These are phyloP conservation scores for Bombylius major DNA, from an alignment of 2,888 invertebrate genomes.

Conservation along the genomic window DNA sequence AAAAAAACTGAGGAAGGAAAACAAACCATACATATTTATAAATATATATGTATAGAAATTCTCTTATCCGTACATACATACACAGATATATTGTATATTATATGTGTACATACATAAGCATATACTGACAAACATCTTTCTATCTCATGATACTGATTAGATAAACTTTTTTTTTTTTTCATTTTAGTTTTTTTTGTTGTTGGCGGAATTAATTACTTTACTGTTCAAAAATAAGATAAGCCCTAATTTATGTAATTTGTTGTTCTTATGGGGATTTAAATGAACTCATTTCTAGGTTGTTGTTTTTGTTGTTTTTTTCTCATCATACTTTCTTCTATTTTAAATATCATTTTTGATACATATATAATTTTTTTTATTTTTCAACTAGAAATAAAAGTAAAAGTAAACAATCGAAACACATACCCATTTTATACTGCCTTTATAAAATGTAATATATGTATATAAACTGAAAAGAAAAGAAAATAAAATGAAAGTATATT, in stretches of 20 bases:
- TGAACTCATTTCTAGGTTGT: conserved; percentile 10
- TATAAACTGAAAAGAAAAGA: too few species aligned
- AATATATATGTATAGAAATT: too few species aligned
- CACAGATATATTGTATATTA: neutral
- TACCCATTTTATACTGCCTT: too few species aligned
- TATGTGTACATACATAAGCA: neutral
- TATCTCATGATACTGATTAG: neutral
- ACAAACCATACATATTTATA: too few species aligned
- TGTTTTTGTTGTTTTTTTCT: too few species aligned
- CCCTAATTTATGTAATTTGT: conserved; percentile 14
- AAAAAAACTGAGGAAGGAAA: too few species aligned
- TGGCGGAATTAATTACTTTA: conserved; percentile 15
- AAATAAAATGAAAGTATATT: neutral
- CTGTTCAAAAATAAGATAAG: conserved; percentile 15
- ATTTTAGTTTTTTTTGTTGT: neutral
- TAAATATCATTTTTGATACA: too few species aligned
- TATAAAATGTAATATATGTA: too few species aligned
- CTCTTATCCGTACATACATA: neutral
- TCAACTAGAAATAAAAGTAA: too few species aligned
- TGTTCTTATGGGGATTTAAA: conserved; percentile 13
- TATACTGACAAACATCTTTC: neutral
- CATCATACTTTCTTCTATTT: too few species aligned
- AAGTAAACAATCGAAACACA: too few species aligned
- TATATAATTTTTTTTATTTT: too few species aligned
- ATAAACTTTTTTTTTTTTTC: neutral